A percentile compares a stretch with the other conserved stretches of the same genome.
These are phyloP conservation scores for Arnoldichthys spilopterus DNA, from an alignment of 2,797 vertebrate genomes.

Conservation along the genomic window DNA sequence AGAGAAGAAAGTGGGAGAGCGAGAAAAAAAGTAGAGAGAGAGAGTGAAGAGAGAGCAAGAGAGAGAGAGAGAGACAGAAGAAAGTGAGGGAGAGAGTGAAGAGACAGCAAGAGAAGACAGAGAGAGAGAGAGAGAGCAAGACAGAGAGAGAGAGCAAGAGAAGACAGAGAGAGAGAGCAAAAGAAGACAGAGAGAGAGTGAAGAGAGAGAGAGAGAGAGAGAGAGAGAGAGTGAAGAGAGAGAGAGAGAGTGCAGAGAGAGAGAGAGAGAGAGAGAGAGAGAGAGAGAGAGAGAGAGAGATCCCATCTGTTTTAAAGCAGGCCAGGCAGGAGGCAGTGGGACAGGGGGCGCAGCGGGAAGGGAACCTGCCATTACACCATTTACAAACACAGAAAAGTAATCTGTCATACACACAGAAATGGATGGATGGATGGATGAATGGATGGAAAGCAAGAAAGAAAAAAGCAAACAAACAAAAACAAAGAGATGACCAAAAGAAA, in stretches of 20 bases:
- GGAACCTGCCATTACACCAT: constrained; percentile 25
- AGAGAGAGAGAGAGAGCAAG: not conserved
- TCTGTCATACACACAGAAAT: not conserved
- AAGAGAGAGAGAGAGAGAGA: not conserved
- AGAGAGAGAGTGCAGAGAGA: not conserved
- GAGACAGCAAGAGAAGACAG: not conserved
- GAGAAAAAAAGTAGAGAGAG: too few relatives aligned
- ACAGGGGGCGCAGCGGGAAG: constrained; percentile 22
- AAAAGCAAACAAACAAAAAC: not conserved
- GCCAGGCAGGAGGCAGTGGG: constrained; percentile 33
- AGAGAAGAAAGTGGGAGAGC: too few relatives aligned
- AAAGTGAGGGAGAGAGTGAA: not conserved
- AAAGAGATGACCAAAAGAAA: not conserved
- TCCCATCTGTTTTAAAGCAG: constrained; percentile 48
- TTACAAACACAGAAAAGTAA: too few relatives aligned
- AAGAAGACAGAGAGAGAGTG: not conserved
- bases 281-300: not conserved
- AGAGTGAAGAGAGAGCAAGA: too few relatives aligned
- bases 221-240: not conserved
- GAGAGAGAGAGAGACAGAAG: not conserved
- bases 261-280: not conserved
- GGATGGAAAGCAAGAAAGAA: not conserved
- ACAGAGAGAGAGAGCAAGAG: not conserved
- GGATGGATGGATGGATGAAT: too few relatives aligned
- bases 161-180: not conserved